Base-by-base conservation (phyloP, 2,888 invertebrate genomes). In the Bembecia ichneumoniformis region DNA sequence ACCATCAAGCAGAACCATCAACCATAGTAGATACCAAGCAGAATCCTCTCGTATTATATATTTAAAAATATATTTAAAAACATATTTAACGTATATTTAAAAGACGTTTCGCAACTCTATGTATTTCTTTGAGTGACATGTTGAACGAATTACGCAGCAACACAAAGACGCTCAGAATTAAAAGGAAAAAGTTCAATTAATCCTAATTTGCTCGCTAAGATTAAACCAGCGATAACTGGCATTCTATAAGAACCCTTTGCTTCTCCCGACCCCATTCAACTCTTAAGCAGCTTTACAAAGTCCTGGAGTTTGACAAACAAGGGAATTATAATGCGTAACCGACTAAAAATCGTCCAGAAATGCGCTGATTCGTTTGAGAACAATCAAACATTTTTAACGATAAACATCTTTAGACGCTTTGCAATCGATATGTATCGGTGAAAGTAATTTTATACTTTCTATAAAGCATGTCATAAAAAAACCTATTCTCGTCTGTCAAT, bases 181-280 rank as follows among this genome's bases (percentile, higher is more conserved):
- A 65, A 66, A 61, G 74, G 76, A 81, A 84, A 82, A 82, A 83
- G 77, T 82, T 87, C 82, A 82, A 87, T 86, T 86, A 86, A 86
- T 87, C 87, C 87, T 77, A 87, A 86, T 86, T 87, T 80, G 82
- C 74, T 73, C 74, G 77, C 76, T 66, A 74, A 87, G 86, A 84
- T 84, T 82, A 84, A 78, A 72, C 72, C 70, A 58, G 60, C 76
- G 86, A 86, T 86, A 86, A 74, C 51, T 74, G 71, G 65, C 74
- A 71, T 79, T 79, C 72, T 73, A 67, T 73, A 75, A 63, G 77
- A 82, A 82, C 84, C 86, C 84, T 83, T 84, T 83, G 71, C 80
- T 78, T 73, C 64, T 59, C 73, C 73, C 74, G 69, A 67, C 75
- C 79, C 78, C 68, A 60, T 74, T 79, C 77, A 75, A 73, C 61